Evolutionary conservation across 2,113 vertebrate species (phyloP).

Genomic region (Zosterops borbonicus): DNA sequence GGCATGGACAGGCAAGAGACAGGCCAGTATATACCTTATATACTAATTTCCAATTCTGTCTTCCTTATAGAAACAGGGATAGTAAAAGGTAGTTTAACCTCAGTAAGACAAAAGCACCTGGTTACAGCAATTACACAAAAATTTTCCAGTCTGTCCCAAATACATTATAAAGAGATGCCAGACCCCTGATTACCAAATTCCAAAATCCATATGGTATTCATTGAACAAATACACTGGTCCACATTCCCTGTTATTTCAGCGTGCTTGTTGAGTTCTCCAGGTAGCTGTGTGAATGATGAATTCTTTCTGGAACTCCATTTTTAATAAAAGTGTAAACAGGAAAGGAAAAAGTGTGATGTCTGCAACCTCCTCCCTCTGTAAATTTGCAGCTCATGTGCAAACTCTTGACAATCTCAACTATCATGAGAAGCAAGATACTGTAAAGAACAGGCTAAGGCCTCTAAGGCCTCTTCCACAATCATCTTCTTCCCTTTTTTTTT

Average conservation of each 20-base stretch:
- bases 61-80: background rate
- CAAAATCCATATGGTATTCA: conserved; percentile 6
- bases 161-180: background rate
- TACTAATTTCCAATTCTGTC: background rate
- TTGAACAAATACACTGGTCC: background rate
- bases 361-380: background rate
- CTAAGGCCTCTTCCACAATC: background rate
- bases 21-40: background rate
- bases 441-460: background rate
- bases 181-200: background rate
- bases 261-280: background rate
- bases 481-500: background rate
- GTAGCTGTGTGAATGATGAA: background rate
- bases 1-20: background rate
- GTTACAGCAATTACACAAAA: background rate
- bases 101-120: background rate
- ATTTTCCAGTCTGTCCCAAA: background rate
- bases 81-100: background rate
- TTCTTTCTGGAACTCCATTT: background rate
- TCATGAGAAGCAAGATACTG: background rate
- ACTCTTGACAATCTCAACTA: background rate
- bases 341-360: background rate
- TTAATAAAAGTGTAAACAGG: background rate
- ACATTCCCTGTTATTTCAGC: background rate
- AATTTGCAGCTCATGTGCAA: background rate